Percentiles rank a stretch among this genome's conserved stretches.
Evolutionary conservation across 2,888 invertebrate genomes (phyloP).

Genomic region (Pterostichus madidus): DNA sequence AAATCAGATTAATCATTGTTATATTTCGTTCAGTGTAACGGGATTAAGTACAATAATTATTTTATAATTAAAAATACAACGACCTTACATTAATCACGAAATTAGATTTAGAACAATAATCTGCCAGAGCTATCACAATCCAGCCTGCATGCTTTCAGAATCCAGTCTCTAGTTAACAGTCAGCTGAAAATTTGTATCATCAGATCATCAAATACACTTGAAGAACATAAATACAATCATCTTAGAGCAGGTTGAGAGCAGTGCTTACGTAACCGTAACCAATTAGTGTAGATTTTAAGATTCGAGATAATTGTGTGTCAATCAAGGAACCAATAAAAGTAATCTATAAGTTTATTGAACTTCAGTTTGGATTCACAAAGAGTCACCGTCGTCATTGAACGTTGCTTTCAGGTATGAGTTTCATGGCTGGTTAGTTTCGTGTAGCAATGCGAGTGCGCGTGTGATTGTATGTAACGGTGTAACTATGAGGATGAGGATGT

Average conservation of each 20-base stretch:
- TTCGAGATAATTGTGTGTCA: constrained; percentile 66
- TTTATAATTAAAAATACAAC: constrained; percentile 21
- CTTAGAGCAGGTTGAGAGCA: constrained; percentile 29
- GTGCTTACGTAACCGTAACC: constrained; percentile 63
- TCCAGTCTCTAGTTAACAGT: constrained; percentile 21
- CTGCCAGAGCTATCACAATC: background rate
- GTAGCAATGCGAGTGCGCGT: constrained; percentile 6
- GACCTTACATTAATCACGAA: constrained; percentile 36
- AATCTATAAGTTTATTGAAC: constrained; percentile 66
- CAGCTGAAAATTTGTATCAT: constrained; percentile 31
- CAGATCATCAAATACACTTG: constrained; percentile 36
- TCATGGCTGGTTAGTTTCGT: constrained; percentile 30
- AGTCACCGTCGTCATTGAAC: constrained; percentile 42
- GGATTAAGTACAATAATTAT: constrained; percentile 27
- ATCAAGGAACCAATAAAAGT: constrained; percentile 64
- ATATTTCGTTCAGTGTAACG: background rate
- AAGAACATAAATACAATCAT: constrained; percentile 32
- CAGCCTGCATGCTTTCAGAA: background rate
- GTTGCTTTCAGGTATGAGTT: constrained; percentile 53
- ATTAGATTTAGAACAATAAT: constrained; percentile 36
- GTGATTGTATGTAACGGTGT: constrained; percentile 34
- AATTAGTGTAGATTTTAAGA: constrained; percentile 66
- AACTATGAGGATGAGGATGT: constrained; percentile 5
- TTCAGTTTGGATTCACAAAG: constrained; percentile 58
- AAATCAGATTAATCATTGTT: constrained; percentile 29